phyloP scores from a whole-genome alignment of 2,797 vertebrate genomes.

The Sitta carolinensis region DNA sequence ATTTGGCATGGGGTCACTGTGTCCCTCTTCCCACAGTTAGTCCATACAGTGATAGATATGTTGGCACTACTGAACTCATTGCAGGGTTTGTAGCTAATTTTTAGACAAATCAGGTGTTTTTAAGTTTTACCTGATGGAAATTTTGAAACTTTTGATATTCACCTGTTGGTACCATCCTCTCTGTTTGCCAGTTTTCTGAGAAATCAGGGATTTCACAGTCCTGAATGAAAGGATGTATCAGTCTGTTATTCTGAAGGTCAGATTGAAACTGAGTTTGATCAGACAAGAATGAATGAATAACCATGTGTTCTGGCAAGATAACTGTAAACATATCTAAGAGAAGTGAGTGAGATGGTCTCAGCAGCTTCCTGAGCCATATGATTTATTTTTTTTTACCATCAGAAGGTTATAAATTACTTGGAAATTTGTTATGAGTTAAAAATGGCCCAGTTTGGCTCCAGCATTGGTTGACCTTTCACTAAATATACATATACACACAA shows the following conservation, averaged over 20 bases:
- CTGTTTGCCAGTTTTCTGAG: not conserved
- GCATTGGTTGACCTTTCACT: not conserved
- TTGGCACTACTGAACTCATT: not conserved
- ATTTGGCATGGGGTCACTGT: not conserved
- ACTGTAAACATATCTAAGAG: constrained; percentile 12
- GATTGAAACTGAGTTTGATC: constrained; percentile 38
- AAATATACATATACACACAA: not conserved
- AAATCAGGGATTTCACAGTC: not conserved
- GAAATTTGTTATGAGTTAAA: not conserved
- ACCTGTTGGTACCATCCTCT: not conserved
- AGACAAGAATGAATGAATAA: constrained; percentile 47
- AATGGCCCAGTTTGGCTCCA: not conserved
- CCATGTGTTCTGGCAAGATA: constrained; percentile 51
- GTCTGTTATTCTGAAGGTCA: not conserved
- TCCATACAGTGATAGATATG: too few relatives aligned
- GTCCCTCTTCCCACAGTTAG: not conserved
- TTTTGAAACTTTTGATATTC: not conserved
- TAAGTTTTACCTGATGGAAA: not conserved
- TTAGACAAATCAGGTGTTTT: not conserved
- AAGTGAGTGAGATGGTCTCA: not conserved
- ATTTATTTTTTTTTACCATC: not conserved
- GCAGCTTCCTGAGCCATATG: not conserved
- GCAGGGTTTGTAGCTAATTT: not conserved
- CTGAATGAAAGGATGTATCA: constrained; percentile 5
- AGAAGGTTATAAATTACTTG: not conserved